Conservation (phyloP, 1,140 invertebrate genomes). For the Propsilocerus akamusi region DNA sequence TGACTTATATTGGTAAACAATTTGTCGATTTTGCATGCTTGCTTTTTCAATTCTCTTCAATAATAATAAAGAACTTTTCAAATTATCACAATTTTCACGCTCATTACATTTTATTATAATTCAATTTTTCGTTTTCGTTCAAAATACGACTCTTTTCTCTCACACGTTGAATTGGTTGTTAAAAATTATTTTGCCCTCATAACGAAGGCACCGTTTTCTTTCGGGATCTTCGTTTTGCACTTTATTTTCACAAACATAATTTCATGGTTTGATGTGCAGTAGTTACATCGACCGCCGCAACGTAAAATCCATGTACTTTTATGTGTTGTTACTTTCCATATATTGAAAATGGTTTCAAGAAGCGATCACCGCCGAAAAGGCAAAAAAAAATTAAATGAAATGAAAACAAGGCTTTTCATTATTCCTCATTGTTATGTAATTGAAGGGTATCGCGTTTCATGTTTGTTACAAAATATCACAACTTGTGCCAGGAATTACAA, state of each 20-base stretch:
- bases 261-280: no score
- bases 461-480: no score
- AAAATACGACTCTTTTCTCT: neutral
- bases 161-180: no score
- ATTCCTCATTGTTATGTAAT: neutral
- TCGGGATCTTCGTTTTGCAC: no score
- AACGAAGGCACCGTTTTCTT: no score
- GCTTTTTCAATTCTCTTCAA: neutral
- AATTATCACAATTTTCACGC: slow-evolving; percentile 2
- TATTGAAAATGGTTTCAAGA: neutral
- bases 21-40: neutral
- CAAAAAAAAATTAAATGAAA: neutral
- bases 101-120: slow-evolving; percentile 2
- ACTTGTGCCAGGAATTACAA: no score
- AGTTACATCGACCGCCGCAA: no score
- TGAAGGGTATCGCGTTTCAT: no score
- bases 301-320: no score
- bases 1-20: neutral
- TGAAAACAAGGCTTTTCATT: neutral
- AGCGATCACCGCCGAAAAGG: neutral
- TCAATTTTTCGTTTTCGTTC: neutral
- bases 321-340: no score
- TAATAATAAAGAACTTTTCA: neutral
- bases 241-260: no score
- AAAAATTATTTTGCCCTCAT: no score